phyloP scores from a whole-genome alignment of 2,888 invertebrate genomes.

The Tanypteryx hageni region DNA sequence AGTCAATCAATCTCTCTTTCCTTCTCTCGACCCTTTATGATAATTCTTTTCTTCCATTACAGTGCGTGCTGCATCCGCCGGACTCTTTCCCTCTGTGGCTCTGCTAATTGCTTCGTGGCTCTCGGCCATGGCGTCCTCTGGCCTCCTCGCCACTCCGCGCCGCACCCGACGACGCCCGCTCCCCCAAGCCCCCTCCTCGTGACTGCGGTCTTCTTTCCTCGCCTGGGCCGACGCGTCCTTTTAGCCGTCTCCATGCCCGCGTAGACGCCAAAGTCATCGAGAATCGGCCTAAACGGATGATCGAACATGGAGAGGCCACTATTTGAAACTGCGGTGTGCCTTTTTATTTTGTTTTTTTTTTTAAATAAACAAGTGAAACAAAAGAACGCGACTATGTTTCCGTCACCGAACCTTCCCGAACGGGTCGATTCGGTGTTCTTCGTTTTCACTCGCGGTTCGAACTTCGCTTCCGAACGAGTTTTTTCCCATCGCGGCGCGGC shows the following conservation, averaged over 20 bases:
- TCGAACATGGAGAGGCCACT: not conserved
- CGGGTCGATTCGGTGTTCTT: not conserved
- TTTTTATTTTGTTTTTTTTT: not conserved
- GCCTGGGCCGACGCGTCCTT: not conserved
- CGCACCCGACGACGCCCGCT: not conserved
- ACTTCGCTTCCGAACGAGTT: too few species aligned
- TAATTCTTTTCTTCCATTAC: not conserved
- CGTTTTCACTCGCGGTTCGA: not conserved
- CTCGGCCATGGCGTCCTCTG: conserved; percentile 38
- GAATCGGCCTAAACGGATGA: not conserved
- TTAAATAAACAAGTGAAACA: not conserved
- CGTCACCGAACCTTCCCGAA: not conserved
- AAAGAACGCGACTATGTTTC: not conserved
- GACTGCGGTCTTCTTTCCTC: not conserved
- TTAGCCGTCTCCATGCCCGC: not conserved
- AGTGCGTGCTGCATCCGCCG: conserved; percentile 29
- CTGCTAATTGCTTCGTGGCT: conserved; percentile 28
- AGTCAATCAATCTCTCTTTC: too few species aligned
- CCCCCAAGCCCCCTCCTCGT: not conserved
- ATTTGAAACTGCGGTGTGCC: not conserved
- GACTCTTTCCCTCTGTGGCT: conserved; percentile 1
- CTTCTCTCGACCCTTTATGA: too few species aligned
- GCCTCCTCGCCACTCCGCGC: not conserved
- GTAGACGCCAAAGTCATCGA: not conserved
- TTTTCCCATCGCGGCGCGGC: too few species aligned